A percentile compares a stretch with the other conserved stretches of the same genome.
phyloP scores from a whole-genome alignment of 2,888 invertebrate species.

The Diarsia dahlii region DNA sequence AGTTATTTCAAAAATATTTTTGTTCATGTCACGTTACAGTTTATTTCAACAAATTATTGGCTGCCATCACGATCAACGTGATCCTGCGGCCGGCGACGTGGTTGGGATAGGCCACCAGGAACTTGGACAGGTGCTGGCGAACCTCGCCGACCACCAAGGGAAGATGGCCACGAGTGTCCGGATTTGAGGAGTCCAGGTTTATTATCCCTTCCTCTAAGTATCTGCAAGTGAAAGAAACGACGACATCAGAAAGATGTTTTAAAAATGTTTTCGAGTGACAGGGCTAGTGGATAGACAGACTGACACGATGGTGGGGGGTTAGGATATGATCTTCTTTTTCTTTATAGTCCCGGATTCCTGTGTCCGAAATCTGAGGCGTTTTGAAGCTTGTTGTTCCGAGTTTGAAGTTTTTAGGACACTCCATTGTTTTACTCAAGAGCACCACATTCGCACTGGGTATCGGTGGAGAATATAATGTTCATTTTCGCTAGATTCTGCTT shows the following conservation, averaged over 20 bases:
- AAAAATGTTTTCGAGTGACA: neutral
- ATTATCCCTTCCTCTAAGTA: constrained; percentile 96
- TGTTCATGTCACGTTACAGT: neutral
- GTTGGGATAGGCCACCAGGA: constrained; percentile 91
- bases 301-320: no score
- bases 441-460: neutral
- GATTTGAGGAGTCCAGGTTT: constrained; percentile 93
- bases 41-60: constrained; percentile 79
- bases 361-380: neutral
- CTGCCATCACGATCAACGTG: constrained; percentile 93
- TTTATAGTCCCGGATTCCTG: neutral
- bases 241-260: neutral
- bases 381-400: no score
- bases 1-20: neutral
- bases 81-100: constrained; percentile 92
- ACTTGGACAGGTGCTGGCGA: constrained; percentile 90
- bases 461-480: neutral
- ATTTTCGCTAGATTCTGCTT: neutral
- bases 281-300: neutral
- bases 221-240: constrained; percentile 84
- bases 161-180: constrained; percentile 94
- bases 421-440: neutral
- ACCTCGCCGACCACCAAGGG: constrained; percentile 94
- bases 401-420: neutral
- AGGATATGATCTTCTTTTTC: neutral